Evolutionary conservation across 2,797 vertebrate genomes (phyloP), one percentile per base, ranked within the genome.

Genomic region (Sebastiscus tertius): DNA sequence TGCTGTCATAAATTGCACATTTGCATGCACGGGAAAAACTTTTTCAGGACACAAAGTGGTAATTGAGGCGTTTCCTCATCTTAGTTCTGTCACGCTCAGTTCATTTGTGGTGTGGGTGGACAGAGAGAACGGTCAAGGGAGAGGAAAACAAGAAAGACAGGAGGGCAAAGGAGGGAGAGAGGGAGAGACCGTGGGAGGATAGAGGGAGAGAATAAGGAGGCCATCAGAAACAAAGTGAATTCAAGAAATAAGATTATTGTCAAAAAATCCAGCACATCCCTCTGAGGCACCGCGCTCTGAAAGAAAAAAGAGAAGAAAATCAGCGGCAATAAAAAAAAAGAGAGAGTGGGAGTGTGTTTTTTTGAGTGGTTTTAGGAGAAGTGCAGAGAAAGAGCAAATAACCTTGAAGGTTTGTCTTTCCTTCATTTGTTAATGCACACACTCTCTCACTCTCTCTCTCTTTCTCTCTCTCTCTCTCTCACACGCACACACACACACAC

Each of bases 331-430:
- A 11, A 55, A 20, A n/a, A 46, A 69, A 75, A 54, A 54, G n/a
- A 46, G 11, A n/a, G 24, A 24, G 33, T n/a, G 31, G 16, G 13
- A 27, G n/a, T 33, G 67, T 42, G 39, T 58, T n/a, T 24, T 59
- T 63, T 64, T 63, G 75, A 74, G 26, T 64, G 26, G 61, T 64
- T 86, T 65, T 54, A 27, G 80, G 73, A 71, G 63, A 61, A 82
- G 81, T 52, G 59, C 14, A 52, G 26, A 84, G 60, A 72, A 59
- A 34, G 64, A 55, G 46, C 63, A 87, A 86, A 88, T 86, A 81
- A 85, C 84, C 81, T 89, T 88, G 78, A 80, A 89, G 79, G 52
- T 86, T 81, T 81, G 62, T 84, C 61, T 82, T 80, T 68, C 22
- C 46, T 83, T 75, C 61, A 76, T 84, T 86, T 77, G 61, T 82